Evolutionary conservation across 2,888 invertebrate genomes (phyloP), one percentile per base, ranked within the genome.

Genomic region (Nineta flava): DNA sequence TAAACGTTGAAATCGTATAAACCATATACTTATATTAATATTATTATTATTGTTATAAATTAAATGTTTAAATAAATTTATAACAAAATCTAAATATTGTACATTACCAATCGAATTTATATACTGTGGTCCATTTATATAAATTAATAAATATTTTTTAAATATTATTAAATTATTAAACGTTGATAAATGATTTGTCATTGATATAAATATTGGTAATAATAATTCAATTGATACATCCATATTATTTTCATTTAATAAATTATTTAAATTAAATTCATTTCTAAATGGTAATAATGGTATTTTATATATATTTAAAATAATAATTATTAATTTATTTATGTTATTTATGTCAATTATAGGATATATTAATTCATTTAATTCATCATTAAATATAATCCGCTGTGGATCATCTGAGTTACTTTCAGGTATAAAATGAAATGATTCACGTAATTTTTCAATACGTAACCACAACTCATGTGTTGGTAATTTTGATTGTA

Each of bases 391-490:
- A 54, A 75, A 76, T 41, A 81, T 72, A 57, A 81, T 69, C 60
- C 83, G 72, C 65, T 83, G 77, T 53, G 81, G 73, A 71, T 79
- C 79, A 57, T 73, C 70, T 59, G 75, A 69, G 26, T 69, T 58
- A 31, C 62, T 64, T 16, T 65, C 69, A 2, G 82, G 78, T 35
- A 82, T 69, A 75, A 83, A 87, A 65, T 81, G 81, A 57, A 75
- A 79, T 15, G 77, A 75, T 58, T 79, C 82, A n/a, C 86, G 73
- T 49, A 83, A 66, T 10, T 79, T 77, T 66, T 86, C 87, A 52
- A 81, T 76, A 53, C 87, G 75, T 55, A 79, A 68, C 87, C 87
- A 87, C 54, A 86, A 70, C 56, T 80, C 79, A 60, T 78, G 75
- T 60, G 81, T 67, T 21, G 87, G 87, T 60, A 88, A 66, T 47